A percentile compares a stretch with the other conserved stretches of the same genome.
Evolutionary conservation across 2,797 vertebrate genomes (phyloP).

Genomic region (Rhinophrynus dorsalis): DNA sequence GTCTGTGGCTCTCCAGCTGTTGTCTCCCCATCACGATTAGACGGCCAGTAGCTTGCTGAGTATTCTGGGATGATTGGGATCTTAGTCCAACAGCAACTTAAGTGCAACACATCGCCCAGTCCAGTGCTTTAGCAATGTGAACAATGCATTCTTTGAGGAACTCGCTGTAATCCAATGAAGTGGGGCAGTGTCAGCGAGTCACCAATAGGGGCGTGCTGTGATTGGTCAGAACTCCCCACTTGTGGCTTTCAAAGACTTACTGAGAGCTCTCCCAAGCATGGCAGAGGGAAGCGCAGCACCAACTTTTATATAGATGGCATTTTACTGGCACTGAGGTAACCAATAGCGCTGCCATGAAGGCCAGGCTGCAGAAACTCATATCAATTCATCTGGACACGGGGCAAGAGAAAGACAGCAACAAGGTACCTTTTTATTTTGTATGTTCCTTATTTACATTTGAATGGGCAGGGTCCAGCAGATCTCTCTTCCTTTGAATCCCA

Average conservation of each 20-base stretch:
- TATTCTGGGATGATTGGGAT: too few species aligned
- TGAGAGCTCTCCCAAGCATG: neutral
- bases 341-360: conserved; percentile 69
- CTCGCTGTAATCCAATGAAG: conserved; percentile 1
- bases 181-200: neutral
- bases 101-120: neutral
- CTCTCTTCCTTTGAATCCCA: too few species aligned
- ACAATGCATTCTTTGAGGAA: conserved; percentile 24
- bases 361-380: conserved; percentile 73
- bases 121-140: neutral
- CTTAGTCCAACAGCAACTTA: neutral
- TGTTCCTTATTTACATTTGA: too few species aligned
- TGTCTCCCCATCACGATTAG: too few species aligned
- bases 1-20: too few species aligned
- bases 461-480: too few species aligned
- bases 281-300: too few species aligned
- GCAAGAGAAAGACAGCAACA: conserved; percentile 65
- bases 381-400: conserved; percentile 70
- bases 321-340: neutral
- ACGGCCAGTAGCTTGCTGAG: too few species aligned
- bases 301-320: too few species aligned
- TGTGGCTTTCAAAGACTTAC: neutral
- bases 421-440: conserved; percentile 10
- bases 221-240: neutral
- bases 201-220: neutral